Conservation (phyloP, 2,888 invertebrate species). For the Tetropium fuscum region DNA sequence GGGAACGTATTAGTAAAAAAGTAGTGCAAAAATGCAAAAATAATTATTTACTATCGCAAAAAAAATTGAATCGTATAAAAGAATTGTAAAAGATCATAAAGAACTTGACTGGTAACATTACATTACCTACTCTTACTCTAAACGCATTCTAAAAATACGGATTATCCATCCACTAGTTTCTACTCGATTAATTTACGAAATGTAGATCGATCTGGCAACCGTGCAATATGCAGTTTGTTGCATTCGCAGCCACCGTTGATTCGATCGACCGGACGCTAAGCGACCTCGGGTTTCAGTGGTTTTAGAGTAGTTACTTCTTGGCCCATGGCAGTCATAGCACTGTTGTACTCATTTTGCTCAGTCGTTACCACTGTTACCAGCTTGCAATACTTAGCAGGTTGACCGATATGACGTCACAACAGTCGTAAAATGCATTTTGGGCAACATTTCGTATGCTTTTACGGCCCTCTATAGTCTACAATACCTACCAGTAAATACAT, state of each 20-base stretch:
- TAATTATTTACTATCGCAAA: too few species aligned
- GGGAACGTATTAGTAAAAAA: too few species aligned
- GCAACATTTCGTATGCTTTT: conserved; percentile 26
- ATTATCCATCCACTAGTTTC: conserved; percentile 16
- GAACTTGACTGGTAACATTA: too few species aligned
- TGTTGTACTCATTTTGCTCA: conserved; percentile 29
- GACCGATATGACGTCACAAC: conserved; percentile 33
- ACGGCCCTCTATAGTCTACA: not conserved
- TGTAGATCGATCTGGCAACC: conserved; percentile 22
- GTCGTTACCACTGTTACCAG: conserved; percentile 31
- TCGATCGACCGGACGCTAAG: conserved; percentile 39
- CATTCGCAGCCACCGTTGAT: conserved; percentile 40
- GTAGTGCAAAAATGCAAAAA: too few species aligned
- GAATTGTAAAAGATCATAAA: too few species aligned
- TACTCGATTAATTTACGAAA: conserved; percentile 20
- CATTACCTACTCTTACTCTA: not conserved
- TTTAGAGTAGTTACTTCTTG: conserved; percentile 37
- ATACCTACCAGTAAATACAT: too few species aligned
- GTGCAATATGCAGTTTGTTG: conserved; percentile 35
- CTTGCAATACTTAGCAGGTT: conserved; percentile 33
- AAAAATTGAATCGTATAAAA: too few species aligned
- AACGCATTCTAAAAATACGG: not conserved
- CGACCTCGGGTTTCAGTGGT: conserved; percentile 41
- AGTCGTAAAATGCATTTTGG: conserved; percentile 25
- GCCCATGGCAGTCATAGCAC: conserved; percentile 40